A percentile compares a stretch with the other conserved stretches of the same genome.
Conservation (phyloP, 2,888 invertebrate species). For the Malacosoma neustria region DNA sequence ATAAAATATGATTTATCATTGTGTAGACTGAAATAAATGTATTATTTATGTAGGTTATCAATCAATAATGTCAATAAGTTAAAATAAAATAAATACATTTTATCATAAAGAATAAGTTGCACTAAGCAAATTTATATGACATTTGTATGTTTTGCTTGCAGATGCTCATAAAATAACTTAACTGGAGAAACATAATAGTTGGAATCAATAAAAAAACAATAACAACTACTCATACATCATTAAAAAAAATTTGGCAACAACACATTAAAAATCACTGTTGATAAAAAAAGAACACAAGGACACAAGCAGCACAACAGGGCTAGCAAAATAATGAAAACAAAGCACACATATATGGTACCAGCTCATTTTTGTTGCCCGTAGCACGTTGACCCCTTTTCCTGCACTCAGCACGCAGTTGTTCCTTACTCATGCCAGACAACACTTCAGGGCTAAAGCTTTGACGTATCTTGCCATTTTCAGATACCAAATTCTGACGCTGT, state of each 20-base stretch:
- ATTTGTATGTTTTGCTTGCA: no score
- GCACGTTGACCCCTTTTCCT: slow-evolving; percentile 80
- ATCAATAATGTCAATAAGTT: no score
- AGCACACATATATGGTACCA: slow-evolving; percentile 76
- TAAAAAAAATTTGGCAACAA: slow-evolving; percentile 2
- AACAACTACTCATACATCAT: no score
- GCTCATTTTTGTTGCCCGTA: slow-evolving; percentile 80
- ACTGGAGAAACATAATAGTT: no score
- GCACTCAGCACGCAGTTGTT: slow-evolving; percentile 80
- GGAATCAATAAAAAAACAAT: no score
- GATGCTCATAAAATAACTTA: no score
- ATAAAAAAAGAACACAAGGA: slow-evolving; percentile 23
- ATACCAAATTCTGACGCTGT: slow-evolving; percentile 56
- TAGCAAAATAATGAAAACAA: slow-evolving; percentile 41
- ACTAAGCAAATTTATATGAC: no score
- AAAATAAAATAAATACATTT: no score
- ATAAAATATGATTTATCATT: no score
- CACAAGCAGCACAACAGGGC: slow-evolving; percentile 48
- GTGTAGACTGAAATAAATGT: no score
- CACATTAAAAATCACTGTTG: slow-evolving; percentile 10
- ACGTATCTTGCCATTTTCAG: slow-evolving; percentile 57
- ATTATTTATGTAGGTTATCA: no score
- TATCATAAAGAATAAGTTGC: no score
- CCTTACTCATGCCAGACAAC: slow-evolving; percentile 78
- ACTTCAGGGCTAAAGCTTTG: slow-evolving; percentile 63